phyloP scores from a whole-genome alignment of 2,888 invertebrate genomes.

The Leptopilina drosophilae region DNA sequence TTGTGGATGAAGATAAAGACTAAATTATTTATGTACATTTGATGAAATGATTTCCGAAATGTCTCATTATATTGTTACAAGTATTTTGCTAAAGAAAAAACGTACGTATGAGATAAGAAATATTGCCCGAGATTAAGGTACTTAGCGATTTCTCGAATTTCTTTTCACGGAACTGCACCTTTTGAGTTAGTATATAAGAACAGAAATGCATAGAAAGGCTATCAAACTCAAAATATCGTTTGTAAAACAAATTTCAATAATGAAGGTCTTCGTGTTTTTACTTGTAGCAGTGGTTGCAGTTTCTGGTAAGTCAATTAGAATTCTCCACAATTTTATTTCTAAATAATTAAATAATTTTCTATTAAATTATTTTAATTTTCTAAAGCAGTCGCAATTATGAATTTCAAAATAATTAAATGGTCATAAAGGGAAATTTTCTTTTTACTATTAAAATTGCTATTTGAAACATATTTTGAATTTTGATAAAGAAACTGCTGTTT shows the following conservation, averaged over 20 bases:
- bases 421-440: no score
- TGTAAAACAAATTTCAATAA: background rate
- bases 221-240: background rate
- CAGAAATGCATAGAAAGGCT: background rate
- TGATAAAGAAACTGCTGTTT: background rate
- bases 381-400: no score
- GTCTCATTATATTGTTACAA: no score
- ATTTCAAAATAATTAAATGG: no score
- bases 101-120: background rate
- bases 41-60: no score
- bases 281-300: background rate
- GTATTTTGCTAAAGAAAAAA: background rate
- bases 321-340: no score
- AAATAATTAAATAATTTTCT: no score
- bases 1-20: no score
- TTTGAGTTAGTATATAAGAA: background rate
- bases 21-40: no score
- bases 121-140: background rate
- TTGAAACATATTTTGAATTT: no score
- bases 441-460: no score
- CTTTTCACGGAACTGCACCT: background rate
- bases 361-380: no score
- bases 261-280: background rate
- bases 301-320: background rate
- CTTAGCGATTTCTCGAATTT: slow-evolving; percentile 14